Base-by-base conservation (phyloP, 2,113 vertebrate species). In the Corythoichthys haematopterus region DNA sequence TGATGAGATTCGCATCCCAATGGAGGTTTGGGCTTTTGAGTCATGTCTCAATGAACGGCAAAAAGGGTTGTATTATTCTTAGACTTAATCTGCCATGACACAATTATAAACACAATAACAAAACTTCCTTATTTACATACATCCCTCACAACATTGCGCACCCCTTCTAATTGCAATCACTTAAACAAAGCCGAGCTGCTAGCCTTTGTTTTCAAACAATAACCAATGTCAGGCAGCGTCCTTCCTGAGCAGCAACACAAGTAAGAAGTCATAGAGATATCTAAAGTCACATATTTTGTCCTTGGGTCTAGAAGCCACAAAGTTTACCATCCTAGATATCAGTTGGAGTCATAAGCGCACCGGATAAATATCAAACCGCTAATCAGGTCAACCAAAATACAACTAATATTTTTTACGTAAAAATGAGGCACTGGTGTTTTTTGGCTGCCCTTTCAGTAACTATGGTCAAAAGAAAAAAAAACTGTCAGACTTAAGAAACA, bases 381-480 rank as follows among this genome's bases (percentile, higher is more conserved):
- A 88, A 90, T 90, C 87, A 85, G 87, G 85, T 74, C 88, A 81
- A 84, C 72, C 65, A 72, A 89, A 88, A 85, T 88, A 82, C 84
- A 87, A 78, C 83, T 86, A 80, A 87, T 87, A 82, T 82, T 84
- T 78, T 81, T 74, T 68, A 69, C 50, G 85, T 75, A 83, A 76
- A 83, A 88, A 87, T 87, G 83, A 89, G 88, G 75, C 75, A 76
- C 80, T 81, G 79, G 82, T 87, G 87, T 86, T 87, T 83, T 86
- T 88, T 83, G 73, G 71, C 65, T 28, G 67, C 77, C 85, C 79
- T 45, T 68, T 76, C 78, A 81, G 85, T 81, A 83, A 84, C 83
- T 51, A 77, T 4, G 36, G 37, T n/a, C 9, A 8, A 38, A 38
- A 15, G 28, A 13, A 35, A 37, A 65, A 72, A 69, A 78, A 80